phyloP scores from a whole-genome alignment of 1,140 invertebrate species.

The Atta colombica region DNA sequence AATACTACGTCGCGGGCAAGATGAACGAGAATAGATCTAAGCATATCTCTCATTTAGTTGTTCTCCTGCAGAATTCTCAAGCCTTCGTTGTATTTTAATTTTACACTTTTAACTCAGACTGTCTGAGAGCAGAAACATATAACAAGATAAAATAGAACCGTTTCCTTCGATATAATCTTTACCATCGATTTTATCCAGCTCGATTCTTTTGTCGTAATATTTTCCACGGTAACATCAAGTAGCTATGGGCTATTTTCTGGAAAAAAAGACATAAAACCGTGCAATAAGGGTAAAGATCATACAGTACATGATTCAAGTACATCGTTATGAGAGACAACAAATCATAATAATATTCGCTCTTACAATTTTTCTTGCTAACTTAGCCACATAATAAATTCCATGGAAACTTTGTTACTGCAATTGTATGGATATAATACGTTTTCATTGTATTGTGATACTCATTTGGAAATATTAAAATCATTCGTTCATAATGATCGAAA shows the following conservation, averaged over 20 bases:
- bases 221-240: neutral
- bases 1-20: neutral
- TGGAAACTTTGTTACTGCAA: neutral
- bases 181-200: neutral
- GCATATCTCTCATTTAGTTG: slow-evolving; percentile 10
- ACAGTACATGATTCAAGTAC: slow-evolving; percentile 28
- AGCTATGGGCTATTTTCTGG: slow-evolving; percentile 7
- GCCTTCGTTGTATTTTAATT: neutral
- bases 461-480: neutral
- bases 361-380: neutral
- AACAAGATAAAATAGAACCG: neutral
- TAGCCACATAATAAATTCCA: slow-evolving; percentile 18
- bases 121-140: neutral
- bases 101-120: neutral
- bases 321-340: slow-evolving; percentile 45
- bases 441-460: neutral
- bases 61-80: neutral
- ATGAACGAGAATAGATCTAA: slow-evolving; percentile 34
- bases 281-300: neutral
- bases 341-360: slow-evolving; percentile 43
- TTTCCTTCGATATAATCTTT: neutral
- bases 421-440: neutral
- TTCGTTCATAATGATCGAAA: neutral
- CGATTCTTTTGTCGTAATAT: neutral
- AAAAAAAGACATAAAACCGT: slow-evolving; percentile 9